Percentiles rank a stretch among this genome's conserved stretches.
phyloP scores from a whole-genome alignment of 2,888 invertebrate genomes.

The Morpho deidamia region DNA sequence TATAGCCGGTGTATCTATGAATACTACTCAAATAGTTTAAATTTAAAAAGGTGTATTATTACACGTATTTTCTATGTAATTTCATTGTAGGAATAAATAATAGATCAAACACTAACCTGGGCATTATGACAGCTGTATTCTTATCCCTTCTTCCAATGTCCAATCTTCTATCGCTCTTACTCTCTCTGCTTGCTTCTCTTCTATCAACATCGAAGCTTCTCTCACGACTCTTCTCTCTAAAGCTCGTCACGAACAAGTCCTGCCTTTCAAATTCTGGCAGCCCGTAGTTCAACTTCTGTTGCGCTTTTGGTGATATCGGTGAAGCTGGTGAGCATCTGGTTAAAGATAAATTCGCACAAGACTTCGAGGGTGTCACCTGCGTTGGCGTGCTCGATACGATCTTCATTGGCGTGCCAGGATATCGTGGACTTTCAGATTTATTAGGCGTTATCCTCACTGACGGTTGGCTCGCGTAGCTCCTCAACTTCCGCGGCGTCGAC shows the following conservation, averaged over 20 bases:
- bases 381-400: constrained; percentile 65
- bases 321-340: constrained; percentile 46
- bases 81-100: too few species aligned
- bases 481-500: constrained; percentile 83
- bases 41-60: too few species aligned
- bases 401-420: constrained; percentile 44
- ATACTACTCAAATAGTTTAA: too few species aligned
- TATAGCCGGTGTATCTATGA: too few species aligned
- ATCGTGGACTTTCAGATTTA: constrained; percentile 46
- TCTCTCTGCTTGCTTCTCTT: constrained; percentile 54
- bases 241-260: constrained; percentile 66
- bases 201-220: constrained; percentile 48
- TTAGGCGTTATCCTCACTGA: constrained; percentile 66
- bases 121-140: constrained; percentile 71
- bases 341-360: constrained; percentile 62
- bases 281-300: constrained; percentile 78
- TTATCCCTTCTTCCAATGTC: constrained; percentile 46
- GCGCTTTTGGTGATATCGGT: constrained; percentile 72
- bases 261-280: constrained; percentile 47
- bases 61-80: too few species aligned
- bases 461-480: constrained; percentile 70
- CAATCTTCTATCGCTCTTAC: constrained; percentile 45
- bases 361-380: constrained; percentile 66
- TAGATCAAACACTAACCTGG: constrained; percentile 44
- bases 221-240: constrained; percentile 56